Percentiles rank a stretch among this genome's conserved stretches.
Evolutionary conservation across 2,797 vertebrate species (phyloP).

Genomic region (Pteropus rufus): DNA sequence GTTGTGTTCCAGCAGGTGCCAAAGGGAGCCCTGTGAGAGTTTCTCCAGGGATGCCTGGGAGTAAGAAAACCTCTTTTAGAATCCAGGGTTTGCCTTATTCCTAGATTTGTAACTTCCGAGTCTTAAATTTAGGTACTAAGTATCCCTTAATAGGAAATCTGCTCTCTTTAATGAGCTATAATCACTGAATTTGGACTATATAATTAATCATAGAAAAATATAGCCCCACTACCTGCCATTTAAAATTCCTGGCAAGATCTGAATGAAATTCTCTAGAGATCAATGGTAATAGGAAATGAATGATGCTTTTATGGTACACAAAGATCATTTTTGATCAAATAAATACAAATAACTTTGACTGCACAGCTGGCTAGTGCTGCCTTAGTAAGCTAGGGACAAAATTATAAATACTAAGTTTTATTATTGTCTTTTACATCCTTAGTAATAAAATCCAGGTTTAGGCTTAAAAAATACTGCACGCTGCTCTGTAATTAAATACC

Average conservation of each 20-base stretch:
- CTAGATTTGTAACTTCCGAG: background rate
- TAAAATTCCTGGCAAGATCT: conserved; percentile 18
- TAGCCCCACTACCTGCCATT: conserved; percentile 41
- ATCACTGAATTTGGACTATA: conserved; percentile 55
- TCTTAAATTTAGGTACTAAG: background rate
- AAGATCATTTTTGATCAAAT: conserved; percentile 34
- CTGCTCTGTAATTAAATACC: background rate
- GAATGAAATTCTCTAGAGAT: background rate
- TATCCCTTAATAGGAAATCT: background rate
- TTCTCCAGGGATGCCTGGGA: accelerated
- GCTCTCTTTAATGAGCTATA: conserved; percentile 57
- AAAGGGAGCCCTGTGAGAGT: accelerated
- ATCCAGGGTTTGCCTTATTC: accelerated
- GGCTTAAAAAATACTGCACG: background rate
- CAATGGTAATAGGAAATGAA: background rate
- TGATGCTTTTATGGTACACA: conserved; percentile 26
- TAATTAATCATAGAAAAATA: conserved; percentile 50
- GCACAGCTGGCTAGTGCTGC: conserved; percentile 30
- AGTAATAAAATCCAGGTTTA: background rate
- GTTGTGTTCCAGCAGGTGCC: accelerated
- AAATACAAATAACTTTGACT: background rate
- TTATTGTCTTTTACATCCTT: background rate
- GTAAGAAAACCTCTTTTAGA: background rate
- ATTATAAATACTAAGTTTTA: background rate
- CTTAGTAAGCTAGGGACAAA: background rate